phyloP scores from a whole-genome alignment of 1,140 invertebrate species.

The Nasonia vitripennis region DNA sequence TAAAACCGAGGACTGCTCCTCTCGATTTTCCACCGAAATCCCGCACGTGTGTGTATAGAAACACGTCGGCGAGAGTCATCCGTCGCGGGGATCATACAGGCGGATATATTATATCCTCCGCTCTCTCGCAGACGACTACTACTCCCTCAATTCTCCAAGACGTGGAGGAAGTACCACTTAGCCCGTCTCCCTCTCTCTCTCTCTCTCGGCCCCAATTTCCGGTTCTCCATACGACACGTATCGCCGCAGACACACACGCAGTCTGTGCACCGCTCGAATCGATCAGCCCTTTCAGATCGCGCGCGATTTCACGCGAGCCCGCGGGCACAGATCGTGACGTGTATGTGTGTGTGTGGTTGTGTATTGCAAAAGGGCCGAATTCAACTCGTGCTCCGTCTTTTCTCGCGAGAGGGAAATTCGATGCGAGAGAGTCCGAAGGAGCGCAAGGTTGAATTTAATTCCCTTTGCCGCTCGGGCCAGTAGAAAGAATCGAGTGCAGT shows the following conservation, averaged over 20 bases:
- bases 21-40: no score
- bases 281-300: neutral
- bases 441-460: no score
- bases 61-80: neutral
- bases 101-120: neutral
- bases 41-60: no score
- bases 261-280: neutral
- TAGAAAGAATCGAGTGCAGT: neutral
- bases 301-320: constrained; percentile 37
- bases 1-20: no score
- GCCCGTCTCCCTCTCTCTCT: neutral
- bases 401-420: no score
- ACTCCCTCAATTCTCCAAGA: constrained; percentile 6
- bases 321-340: constrained; percentile 19
- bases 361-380: neutral
- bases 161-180: constrained; percentile 43
- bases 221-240: neutral
- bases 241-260: neutral
- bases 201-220: constrained; percentile 39
- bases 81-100: neutral
- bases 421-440: no score
- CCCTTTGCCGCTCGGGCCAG: neutral
- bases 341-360: neutral
- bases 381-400: neutral
- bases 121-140: neutral